Evolutionary conservation across 2,888 invertebrate species (phyloP), one percentile per base, ranked within the genome.

Genomic region (Notodonta dromedarius): DNA sequence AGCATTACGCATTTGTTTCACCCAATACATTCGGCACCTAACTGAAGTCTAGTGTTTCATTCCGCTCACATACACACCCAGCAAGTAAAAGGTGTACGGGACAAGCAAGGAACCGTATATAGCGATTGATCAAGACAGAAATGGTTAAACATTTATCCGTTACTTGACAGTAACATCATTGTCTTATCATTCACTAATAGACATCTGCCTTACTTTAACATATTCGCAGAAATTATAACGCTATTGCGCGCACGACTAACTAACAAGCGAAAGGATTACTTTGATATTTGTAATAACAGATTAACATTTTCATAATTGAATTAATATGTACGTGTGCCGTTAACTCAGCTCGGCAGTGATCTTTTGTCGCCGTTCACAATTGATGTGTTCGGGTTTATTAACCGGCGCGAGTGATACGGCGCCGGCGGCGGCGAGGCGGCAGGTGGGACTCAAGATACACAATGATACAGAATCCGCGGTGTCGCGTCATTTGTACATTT

Each of bases 401-500:
- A 90, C 89, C 87, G 87, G 86, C 83, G 79, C 71, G 82, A 92
- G 88, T 88, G 89, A 91, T 90, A 87, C 81, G 52, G 42, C 51
- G 50, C 79, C 80, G 78, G 76, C 78, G 72, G 69, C 24, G 61
- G 40, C 40, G 72, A 77, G 71, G 80, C 77, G 80, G 80, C 85
- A 86, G 86, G 86, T 89, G 86, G 78, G 80, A 80, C 39, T 66
- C 61, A 66, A 67, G 67, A 65, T 70, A 71, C 74, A 70, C 69
- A 58, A 46, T 55, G 54, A 62, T 67, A 67, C 70, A 66, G 63
- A 78, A 79, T 69, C 74, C 70, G 76, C 73, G 72, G 73, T 72
- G 75, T 76, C 78, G 78, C 78, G 85, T 89, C 87, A 87, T 90
- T 90, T 89, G 87, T 90, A 89, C 87, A 82, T 86, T 89, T 86